Evolutionary conservation across 2,113 vertebrate genomes (phyloP), one percentile per base, ranked within the genome.

Genomic region (Carassius auratus): DNA sequence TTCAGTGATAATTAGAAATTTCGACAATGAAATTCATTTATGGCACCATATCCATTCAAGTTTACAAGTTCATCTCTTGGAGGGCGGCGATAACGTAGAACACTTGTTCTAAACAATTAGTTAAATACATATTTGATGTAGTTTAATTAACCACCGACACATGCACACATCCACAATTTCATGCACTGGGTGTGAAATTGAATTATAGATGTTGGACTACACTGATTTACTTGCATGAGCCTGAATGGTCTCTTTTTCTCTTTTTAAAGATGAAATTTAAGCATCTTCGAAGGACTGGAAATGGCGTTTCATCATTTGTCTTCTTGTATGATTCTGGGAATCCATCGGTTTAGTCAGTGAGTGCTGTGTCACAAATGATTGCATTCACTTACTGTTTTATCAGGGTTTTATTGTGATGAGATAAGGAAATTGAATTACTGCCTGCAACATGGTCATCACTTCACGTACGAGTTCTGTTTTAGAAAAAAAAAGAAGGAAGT

Each of bases 1-100:
- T 89, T 81, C 83, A 86, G 85, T 42, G 64, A 87, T 90, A 88
- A 86, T 89, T 89, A 84, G 73, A 85, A 74, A 89, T 84, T 78
- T 86, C 86, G 68, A 87, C 74, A 83, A 84, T 66, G 71, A 76
- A 68, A 80, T 17, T n/a, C 42, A 84, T 85, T 86, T 87, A 85
- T 68, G 64, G 66, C 75, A 15, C n/a, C 26, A 71, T 57, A 76
- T 59, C 21, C 69, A 73, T 26, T 86, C 30, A 76, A 59, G 26
- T 74, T 86, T 48, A 5, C 21, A 13, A 59, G 23, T 69, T 26
- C 83, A 85, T 82, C 77, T 62, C 66, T 26, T 61, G 68, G 55
- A 42, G n/a, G 84, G 15, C 5, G 55, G 30, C 61, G 85, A 84
- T 81, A 85, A 48, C 14, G 55, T 52, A 68, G 36, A 61, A 45